phyloP scores from a whole-genome alignment of 1,140 invertebrate species.

The Sipha flava region DNA sequence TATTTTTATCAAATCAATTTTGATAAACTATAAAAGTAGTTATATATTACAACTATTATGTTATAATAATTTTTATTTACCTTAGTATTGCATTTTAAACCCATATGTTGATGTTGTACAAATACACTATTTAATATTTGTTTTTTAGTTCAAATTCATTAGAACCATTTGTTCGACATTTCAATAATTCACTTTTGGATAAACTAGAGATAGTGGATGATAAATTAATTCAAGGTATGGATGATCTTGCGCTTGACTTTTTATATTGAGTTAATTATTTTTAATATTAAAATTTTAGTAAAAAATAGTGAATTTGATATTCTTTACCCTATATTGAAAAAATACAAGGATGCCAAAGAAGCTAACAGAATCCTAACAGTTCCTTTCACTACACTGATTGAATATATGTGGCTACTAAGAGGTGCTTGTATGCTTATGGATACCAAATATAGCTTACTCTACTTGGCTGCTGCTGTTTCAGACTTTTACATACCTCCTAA shows the following conservation, averaged over 20 bases:
- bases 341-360: slow-evolving; percentile 60
- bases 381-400: slow-evolving; percentile 73
- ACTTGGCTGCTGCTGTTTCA: slow-evolving; percentile 94
- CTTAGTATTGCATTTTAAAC: too few species aligned
- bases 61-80: too few species aligned
- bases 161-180: slow-evolving; percentile 81
- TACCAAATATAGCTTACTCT: slow-evolving; percentile 63
- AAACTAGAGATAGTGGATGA: slow-evolving; percentile 55
- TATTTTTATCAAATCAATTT: too few species aligned
- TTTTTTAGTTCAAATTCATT: slow-evolving; percentile 61
- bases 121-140: neutral
- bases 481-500: slow-evolving; percentile 95
- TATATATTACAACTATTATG: too few species aligned
- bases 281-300: slow-evolving; percentile 47
- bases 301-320: slow-evolving; percentile 59
- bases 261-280: neutral
- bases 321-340: slow-evolving; percentile 57
- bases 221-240: slow-evolving; percentile 4
- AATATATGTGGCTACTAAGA: slow-evolving; percentile 87
- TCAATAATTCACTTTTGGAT: slow-evolving; percentile 72
- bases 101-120: too few species aligned
- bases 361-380: slow-evolving; percentile 61
- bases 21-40: too few species aligned
- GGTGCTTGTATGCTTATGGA: slow-evolving; percentile 67
- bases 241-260: neutral